These are phyloP conservation scores for Odobenus rosmarus DNA, from an alignment of 2,113 vertebrate species.

Conservation along the genomic window DNA sequence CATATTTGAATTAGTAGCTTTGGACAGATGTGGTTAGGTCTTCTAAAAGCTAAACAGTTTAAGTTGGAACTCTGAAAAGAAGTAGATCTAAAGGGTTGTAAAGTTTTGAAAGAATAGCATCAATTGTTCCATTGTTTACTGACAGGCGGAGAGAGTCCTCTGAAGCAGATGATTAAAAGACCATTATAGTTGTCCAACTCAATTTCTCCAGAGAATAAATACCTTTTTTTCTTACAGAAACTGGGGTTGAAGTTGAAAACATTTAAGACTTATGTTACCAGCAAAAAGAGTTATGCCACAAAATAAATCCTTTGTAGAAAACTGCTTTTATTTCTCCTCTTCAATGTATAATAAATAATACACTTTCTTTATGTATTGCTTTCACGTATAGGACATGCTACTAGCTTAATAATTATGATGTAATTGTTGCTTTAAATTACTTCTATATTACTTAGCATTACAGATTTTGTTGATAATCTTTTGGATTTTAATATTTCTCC, in stretches of 20 bases:
- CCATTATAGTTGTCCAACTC: conserved; percentile 31
- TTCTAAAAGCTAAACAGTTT: background rate
- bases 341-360: background rate
- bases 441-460: background rate
- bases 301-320: conserved; percentile 51
- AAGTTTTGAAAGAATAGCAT: conserved; percentile 53
- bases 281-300: conserved; percentile 6
- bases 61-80: conserved; percentile 11
- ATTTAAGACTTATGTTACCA: conserved; percentile 17
- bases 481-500: background rate
- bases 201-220: conserved; percentile 49
- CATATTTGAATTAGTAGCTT: background rate
- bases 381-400: background rate
- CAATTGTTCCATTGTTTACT: conserved; percentile 54
- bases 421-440: background rate
- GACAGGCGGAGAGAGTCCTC: conserved; percentile 25
- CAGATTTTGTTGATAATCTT: background rate
- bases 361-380: background rate
- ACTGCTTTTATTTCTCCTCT: background rate
- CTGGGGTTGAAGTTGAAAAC: conserved; percentile 50
- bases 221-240: conserved; percentile 45
- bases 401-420: background rate
- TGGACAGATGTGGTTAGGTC: background rate
- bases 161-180: conserved; percentile 65
- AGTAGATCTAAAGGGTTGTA: background rate